Base-by-base conservation (phyloP, 2,113 vertebrate genomes). In the Podilymbus podiceps region DNA sequence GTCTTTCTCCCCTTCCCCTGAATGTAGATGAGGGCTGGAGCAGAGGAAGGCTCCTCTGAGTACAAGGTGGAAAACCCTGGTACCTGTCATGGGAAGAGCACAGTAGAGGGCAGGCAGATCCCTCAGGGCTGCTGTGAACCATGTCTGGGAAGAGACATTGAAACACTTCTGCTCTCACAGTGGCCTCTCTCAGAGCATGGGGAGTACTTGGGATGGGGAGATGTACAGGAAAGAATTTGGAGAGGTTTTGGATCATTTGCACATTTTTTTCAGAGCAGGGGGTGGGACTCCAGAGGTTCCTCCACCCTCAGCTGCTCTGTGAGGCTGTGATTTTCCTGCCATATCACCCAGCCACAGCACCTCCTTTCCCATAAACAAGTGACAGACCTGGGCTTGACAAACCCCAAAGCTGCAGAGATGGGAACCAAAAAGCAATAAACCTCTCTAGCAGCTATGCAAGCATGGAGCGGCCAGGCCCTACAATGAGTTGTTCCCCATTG, bases 41-140 rank as follows among this genome's bases (percentile, higher is more conserved):
- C 58, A 33, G 31, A 69, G 33, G 44, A 64, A 71, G 40, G 25
- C 20, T 60, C 19, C 58, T 33, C 18, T 24, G 52, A 59, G 46
- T 27, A 47, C 7, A 1, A 10, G 33, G 3, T 59, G 63, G 69
- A 33, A 90, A 64, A 11, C 46, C 24, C 38, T 59, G 56, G 42
- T 8, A 15, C 28, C 2, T 0, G 0, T 27, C 13, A 17, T 9
- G 22, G 60, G 42, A 67, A 66, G 25, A 19, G 64, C 49, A 31
- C 38, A 40, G 71, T 2, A n/a, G 60, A 49, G 53, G 20, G 28
- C n/a, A 68, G 35, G 55, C 33, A 71, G 17, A 17, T 8, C 59
- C 59, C 42, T 75, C 6, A 8, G 50, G 27, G 18, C 28, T 62
- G 42, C 74, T 68, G 27, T 27, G 3, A 46, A 44, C 18, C 53